A percentile compares a stretch with the other conserved stretches of the same genome.
Conservation (phyloP, 2,797 vertebrate genomes). For the Rhadinocentrus ornatus region DNA sequence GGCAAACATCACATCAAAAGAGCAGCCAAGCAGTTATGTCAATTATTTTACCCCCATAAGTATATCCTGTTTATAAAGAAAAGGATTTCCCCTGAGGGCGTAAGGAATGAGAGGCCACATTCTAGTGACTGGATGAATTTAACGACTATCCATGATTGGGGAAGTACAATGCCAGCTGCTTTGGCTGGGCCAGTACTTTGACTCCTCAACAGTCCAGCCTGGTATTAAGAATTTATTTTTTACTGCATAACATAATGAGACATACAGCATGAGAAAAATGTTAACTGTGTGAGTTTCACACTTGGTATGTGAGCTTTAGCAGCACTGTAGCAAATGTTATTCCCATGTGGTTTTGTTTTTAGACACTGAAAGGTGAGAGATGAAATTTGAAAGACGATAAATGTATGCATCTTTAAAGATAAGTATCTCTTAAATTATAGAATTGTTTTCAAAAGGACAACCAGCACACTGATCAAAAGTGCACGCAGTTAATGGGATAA, state of each 20-base stretch:
- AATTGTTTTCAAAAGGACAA: too few relatives aligned
- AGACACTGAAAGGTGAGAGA: too few relatives aligned
- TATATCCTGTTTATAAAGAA: slow-evolving; percentile 63
- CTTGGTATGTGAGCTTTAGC: not conserved
- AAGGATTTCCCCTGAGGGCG: slow-evolving; percentile 36
- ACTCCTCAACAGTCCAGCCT: not conserved
- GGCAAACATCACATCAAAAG: slow-evolving; percentile 43
- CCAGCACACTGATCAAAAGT: not conserved
- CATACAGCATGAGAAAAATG: not conserved
- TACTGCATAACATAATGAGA: not conserved
- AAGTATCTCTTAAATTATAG: too few relatives aligned
- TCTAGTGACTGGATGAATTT: not conserved
- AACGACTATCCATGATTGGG: not conserved
- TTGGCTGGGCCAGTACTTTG: not conserved
- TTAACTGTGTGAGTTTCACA: not conserved
- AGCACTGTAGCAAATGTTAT: not conserved
- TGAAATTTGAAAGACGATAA: too few relatives aligned
- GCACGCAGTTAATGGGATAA: not conserved
- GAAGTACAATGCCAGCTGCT: not conserved
- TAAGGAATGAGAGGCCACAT: slow-evolving; percentile 25
- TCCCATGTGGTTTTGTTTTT: too few relatives aligned
- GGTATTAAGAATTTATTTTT: not conserved
- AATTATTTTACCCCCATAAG: slow-evolving; percentile 47
- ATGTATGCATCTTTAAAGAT: too few relatives aligned
- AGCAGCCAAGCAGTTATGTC: slow-evolving; percentile 44